phyloP scores from a whole-genome alignment of 2,888 invertebrate genomes.

The Pseudolycoriella hygida region DNA sequence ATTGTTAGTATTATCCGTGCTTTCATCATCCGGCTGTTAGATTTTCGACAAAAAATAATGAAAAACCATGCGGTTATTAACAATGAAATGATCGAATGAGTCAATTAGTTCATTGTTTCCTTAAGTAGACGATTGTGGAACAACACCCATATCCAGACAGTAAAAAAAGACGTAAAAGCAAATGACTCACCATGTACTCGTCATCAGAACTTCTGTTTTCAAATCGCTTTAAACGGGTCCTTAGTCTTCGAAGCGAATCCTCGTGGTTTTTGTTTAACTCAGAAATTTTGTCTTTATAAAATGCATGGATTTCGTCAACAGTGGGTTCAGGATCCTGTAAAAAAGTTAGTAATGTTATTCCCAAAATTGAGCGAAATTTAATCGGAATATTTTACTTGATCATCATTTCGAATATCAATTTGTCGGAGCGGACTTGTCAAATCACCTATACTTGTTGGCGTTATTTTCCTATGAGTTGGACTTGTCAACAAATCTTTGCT shows the following conservation, averaged over 20 bases:
- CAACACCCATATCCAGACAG: too few relatives aligned
- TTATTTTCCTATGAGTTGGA: slow-evolving; percentile 27
- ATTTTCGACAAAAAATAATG: neutral
- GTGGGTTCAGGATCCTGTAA: slow-evolving; percentile 18
- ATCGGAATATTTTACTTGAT: neutral
- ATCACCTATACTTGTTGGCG: slow-evolving; percentile 15
- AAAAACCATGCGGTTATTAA: slow-evolving; percentile 2
- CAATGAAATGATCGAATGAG: neutral
- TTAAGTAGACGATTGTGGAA: slow-evolving; percentile 8
- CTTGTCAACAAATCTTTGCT: slow-evolving; percentile 22
- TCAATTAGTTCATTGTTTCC: slow-evolving; percentile 10
- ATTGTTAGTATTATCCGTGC: neutral
- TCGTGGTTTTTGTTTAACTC: slow-evolving; percentile 22
- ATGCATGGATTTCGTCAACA: slow-evolving; percentile 19
- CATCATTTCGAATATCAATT: neutral
- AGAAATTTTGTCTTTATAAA: slow-evolving; percentile 24
- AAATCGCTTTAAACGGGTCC: slow-evolving; percentile 19
- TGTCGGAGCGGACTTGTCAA: neutral
- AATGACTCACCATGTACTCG: slow-evolving; percentile 23
- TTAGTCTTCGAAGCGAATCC: slow-evolving; percentile 19
- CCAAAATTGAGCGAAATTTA: neutral
- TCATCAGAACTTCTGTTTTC: slow-evolving; percentile 25
- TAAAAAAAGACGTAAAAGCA: neutral
- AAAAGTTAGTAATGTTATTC: neutral
- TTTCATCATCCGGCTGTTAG: neutral